Evolutionary conservation across 2,888 invertebrate genomes (phyloP), one percentile per base, ranked within the genome.

Genomic region (Cinara cedri): DNA sequence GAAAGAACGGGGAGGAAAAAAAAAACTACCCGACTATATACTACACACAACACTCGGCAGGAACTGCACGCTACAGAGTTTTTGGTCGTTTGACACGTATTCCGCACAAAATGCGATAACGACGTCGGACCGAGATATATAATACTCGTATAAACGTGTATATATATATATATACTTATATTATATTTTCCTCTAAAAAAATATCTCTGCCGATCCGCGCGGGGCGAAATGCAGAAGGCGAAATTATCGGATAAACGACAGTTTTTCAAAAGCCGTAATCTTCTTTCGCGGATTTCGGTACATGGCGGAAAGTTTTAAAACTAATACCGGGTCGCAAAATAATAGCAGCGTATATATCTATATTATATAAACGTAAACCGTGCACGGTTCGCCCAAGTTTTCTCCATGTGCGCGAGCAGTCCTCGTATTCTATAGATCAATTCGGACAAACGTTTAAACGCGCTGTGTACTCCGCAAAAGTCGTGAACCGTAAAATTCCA

Each of bases 211-310:
- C 54, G 55, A 55, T 70, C 19, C 14, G 3, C 6, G 16, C 60
- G 16, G 16, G 21, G 55, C 42, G n/a, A 57, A 55, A 55, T 44
- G 57, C 71, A 6, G 54, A 3, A 19, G n/a, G 34, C 42, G 4
- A 54, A 70, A 72, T 72, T 57, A 72, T 72, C 57, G 71, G 71
- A 57, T 72, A 57, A 72, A 72, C 71, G 71, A 72, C 57, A 72
- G 71, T 72, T 72, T 57, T 72, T 44, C 10, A 24, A 57, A 57
- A 72, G 44, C n/a, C 11, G 57, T 72, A 72, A 57, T 57, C 55
- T 72, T 21, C 21, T 54, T 34, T 72, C 42, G 34, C 70, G 70
- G 54, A 70, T 70, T 54, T 70, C 71, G 21, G 21, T 1, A n/a
- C n/a, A n/a, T n/a, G 42, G 71, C 24, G 57, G 24, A 57, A 72